Percentiles rank a stretch among this genome's conserved stretches.
phyloP scores from a whole-genome alignment of 2,888 invertebrate species.

The Blastobasis adustella region DNA sequence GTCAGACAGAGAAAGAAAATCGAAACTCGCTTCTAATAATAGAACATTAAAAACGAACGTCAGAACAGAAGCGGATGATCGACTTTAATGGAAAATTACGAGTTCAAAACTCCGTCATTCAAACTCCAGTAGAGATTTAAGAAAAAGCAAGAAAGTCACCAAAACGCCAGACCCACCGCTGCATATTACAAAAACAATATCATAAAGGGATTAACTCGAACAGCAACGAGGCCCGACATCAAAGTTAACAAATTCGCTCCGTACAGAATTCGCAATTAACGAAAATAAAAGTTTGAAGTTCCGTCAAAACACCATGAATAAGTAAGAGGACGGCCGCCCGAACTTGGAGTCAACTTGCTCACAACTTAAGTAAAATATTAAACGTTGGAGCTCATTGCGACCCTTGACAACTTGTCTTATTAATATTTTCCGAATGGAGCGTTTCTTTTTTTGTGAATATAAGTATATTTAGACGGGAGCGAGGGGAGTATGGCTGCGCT shows the following conservation, averaged over 20 bases:
- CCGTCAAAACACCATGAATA: conserved; percentile 51
- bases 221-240: not conserved
- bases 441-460: too few relatives aligned
- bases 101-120: not conserved
- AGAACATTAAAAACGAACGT: not conserved
- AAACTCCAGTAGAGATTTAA: too few relatives aligned
- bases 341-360: conserved; percentile 19
- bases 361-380: conserved; percentile 42
- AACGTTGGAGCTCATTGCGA: conserved; percentile 24
- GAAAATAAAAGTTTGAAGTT: conserved; percentile 40
- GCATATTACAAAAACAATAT: too few relatives aligned
- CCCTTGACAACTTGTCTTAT: conserved; percentile 23
- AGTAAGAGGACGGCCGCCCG: conserved; percentile 27
- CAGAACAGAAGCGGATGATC: not conserved
- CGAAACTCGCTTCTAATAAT: too few relatives aligned
- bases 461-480: too few relatives aligned
- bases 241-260: not conserved
- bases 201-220: too few relatives aligned
- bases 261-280: conserved; percentile 18
- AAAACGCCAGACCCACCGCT: too few relatives aligned
- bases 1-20: not conserved
- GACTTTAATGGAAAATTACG: not conserved
- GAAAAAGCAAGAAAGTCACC: too few relatives aligned
- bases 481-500: too few relatives aligned
- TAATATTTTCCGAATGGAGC: not conserved